Evolutionary conservation across 2,888 invertebrate species (phyloP), one percentile per base, ranked within the genome.

Genomic region (Agriopis marginaria): DNA sequence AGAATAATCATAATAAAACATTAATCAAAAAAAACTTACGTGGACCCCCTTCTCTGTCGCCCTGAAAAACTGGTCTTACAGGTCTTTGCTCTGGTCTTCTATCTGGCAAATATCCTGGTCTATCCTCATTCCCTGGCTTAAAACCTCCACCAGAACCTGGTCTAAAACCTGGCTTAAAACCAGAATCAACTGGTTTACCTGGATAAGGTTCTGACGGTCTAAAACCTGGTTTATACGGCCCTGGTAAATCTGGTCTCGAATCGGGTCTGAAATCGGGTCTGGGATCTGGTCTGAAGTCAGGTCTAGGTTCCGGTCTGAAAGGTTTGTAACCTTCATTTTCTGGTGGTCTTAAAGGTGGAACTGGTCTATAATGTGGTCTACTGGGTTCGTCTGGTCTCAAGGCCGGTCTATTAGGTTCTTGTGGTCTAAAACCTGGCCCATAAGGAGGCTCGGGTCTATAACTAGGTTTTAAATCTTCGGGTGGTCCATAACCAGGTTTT

Each of bases 31-130:
- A 11, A 10, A 12, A 86, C 89, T 87, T 79, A 90, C 91, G 82
- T 49, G 85, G 79, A 62, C 82, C 87, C 61, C 82, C 86, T 63
- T 84, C 85, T 71, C 86, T 85, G 62, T 89, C 88, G 39, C 82
- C 82, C 61, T 80, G 80, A 62, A 77, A 80, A 3, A 79, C 78
- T 0, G 88, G 87, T 70, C 75, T 82, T 12, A 69, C 72, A 8
- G 80, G 77, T 12, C 72, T 55, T 39, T 75, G 70, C 23, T 44
- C 66, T 11, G 79, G 77, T 56, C 68, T 70, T 42, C 65, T 73
- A 10, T 71, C 75, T n/a, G 75, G 72, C 42, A 72, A 63, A 63
- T 75, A 78, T n/a, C 73, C 75, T 3, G 79, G 78, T 23, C 70
- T 71, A 9, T 63, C 68, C 47, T 40, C 63, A 14, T 71, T 73